Evolutionary conservation across 1,140 invertebrate species (phyloP), one percentile per base, ranked within the genome.

Genomic region (Caenorhabditis briggsae): DNA sequence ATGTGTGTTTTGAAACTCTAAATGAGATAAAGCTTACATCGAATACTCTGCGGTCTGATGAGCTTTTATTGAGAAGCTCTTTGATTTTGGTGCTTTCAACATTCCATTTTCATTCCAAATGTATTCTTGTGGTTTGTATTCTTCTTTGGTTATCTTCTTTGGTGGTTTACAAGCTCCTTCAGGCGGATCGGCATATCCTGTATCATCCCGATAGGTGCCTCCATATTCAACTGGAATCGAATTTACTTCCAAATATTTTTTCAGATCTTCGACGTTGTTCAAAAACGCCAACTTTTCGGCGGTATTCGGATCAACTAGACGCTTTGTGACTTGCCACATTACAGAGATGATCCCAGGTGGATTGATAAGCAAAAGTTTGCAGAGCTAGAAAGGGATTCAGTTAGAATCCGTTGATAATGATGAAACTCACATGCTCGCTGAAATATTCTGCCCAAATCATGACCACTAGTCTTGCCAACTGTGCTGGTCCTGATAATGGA

Each of bases 381-480:
- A 59, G 25, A 89, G 55, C 33, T 33, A 33, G 33, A 33, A 33
- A 33, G 3, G 33, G 3, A 33, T 33, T 33, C 3, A 3, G 5
- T 16, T 33, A 0, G 58, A 6, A 20, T 48, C 18, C 25, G 64
- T 14, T 23, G 11, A 5, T 5, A 23, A 33, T 50, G 25, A 16
- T n/a, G 5, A 50, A 25, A 82, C 88, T 84, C 5, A 89, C 88
- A 25, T 86, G 87, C 25, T 89, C 88, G 18, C 61, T 82, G 88
- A 89, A 89, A 65, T 86, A 89, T 41, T 89, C 88, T 11, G 87
- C 82, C 88, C 88, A 89, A 48, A 89, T 61, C 48, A 83, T 50
- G 5, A 89, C 88, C 2, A 88, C 84, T 2, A 89, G 65, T 9
- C 85, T 41, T 12, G 88, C 88, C 41, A 89, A 82, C 53, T 89